Percentiles rank a stretch among this genome's conserved stretches.
phyloP scores from a whole-genome alignment of 2,113 vertebrate genomes.

The Poeciliopsis turrubarensis region DNA sequence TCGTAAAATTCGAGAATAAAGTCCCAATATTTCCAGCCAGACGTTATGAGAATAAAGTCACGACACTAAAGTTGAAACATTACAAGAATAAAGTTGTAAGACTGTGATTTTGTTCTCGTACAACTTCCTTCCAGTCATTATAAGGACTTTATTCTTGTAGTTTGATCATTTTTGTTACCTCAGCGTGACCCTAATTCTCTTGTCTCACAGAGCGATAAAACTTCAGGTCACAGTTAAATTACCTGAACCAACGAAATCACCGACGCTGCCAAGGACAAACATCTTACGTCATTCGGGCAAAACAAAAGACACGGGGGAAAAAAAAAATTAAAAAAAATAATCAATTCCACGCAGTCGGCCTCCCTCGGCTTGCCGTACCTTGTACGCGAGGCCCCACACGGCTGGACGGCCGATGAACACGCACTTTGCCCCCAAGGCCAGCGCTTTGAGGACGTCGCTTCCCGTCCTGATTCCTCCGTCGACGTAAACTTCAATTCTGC shows the following conservation, averaged over 20 bases:
- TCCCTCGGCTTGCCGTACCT: constrained; percentile 76
- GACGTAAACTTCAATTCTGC: constrained; percentile 88
- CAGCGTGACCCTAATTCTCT: too few relatives aligned
- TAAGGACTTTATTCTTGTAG: too few relatives aligned
- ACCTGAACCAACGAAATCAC: neutral
- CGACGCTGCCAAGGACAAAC: neutral
- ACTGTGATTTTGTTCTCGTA: too few relatives aligned
- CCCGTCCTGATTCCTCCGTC: constrained; percentile 93
- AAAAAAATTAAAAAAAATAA: too few relatives aligned
- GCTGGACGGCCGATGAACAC: constrained; percentile 92
- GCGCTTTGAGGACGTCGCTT: constrained; percentile 89
- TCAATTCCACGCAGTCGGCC: neutral
- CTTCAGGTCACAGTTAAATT: neutral
- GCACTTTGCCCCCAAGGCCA: constrained; percentile 93
- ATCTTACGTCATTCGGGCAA: neutral
- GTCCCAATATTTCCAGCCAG: too few relatives aligned
- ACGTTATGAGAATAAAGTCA: too few relatives aligned
- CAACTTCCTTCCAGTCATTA: too few relatives aligned
- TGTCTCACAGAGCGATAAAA: neutral
- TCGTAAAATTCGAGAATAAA: too few relatives aligned
- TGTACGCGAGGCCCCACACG: constrained; percentile 93
- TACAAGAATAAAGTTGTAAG: too few relatives aligned
- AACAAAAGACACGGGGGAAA: neutral
- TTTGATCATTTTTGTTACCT: too few relatives aligned
- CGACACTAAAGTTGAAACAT: too few relatives aligned